phyloP scores from a whole-genome alignment of 1,140 invertebrate genomes.

The Babylonia areolata region DNA sequence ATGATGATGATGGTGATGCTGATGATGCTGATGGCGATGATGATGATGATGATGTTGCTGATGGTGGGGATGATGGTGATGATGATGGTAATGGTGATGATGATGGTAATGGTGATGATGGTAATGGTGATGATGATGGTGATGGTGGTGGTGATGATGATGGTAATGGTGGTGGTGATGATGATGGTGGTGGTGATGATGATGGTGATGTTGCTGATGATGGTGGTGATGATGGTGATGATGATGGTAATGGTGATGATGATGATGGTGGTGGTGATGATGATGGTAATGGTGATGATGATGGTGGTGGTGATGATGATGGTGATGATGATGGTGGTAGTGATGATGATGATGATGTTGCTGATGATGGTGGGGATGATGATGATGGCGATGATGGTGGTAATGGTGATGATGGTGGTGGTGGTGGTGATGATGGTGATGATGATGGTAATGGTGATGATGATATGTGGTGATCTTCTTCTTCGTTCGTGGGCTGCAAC shows the following conservation, averaged over 20 bases:
- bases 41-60: no score
- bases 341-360: no score
- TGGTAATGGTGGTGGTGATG: background rate
- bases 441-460: no score
- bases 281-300: constrained; percentile 14
- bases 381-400: background rate
- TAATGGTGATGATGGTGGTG: background rate
- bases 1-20: constrained; percentile 11
- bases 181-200: background rate
- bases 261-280: background rate
- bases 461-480: no score
- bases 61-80: no score
- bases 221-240: background rate
- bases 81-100: constrained; percentile 11
- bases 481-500: no score
- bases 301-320: constrained; percentile 14
- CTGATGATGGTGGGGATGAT: no score
- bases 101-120: background rate
- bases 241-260: background rate
- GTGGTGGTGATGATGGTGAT: no score
- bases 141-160: background rate
- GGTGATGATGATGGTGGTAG: constrained; percentile 14
- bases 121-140: constrained; percentile 11
- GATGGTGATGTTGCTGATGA: no score
- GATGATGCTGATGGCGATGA: no score